Base-by-base conservation (phyloP, 2,888 invertebrate genomes). In the Drosophila kambysellisi region DNA sequence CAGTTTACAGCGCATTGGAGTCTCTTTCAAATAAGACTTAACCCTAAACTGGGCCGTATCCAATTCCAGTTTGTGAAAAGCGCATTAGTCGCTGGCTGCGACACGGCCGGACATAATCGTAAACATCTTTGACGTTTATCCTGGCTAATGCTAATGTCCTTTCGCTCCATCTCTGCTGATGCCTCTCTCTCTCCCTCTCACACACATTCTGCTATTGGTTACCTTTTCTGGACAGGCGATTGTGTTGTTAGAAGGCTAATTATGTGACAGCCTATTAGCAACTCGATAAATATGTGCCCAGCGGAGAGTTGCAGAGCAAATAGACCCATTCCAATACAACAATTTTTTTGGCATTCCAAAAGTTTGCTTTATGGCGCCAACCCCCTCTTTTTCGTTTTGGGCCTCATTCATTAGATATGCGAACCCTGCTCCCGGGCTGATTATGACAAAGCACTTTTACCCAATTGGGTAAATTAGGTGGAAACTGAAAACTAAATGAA, bases 211-310 rank as follows among this genome's bases (percentile, higher is more conserved):
- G 39, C 25, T 29, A 2, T 65, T 67, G 63, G 54, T 60, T 69
- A 80, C 81, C 79, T 80, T 79, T 81, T 74, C 29, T 59, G 86
- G 86, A 57, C 60, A 67, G 69, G 82, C 84, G 82, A 83, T 87
- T 81, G 74, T 76, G 84, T 82, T 87, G 90, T 91, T 88, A 82
- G 82, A 83, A 81, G 87, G 84, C 87, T 91, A 91, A 91, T 91
- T 91, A 90, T 89, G 86, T 91, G 91, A 91, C 91, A 91, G 90
- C 90, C 91, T 91, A 91, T 91, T 91, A 91, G 91, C 91, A 91
- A 91, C 85, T 91, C 92, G 90, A 84, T 91, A 91, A 91, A 91
- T 91, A 88, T 88, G 82, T 85, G 83, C 90, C 89, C 83, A 79
- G 82, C 84, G 75, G 83, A 81, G 77, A 65, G 76, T 20, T 61